Evolutionary conservation across 2,797 vertebrate genomes (phyloP).

Genomic region (Sebastes matsubarae): DNA sequence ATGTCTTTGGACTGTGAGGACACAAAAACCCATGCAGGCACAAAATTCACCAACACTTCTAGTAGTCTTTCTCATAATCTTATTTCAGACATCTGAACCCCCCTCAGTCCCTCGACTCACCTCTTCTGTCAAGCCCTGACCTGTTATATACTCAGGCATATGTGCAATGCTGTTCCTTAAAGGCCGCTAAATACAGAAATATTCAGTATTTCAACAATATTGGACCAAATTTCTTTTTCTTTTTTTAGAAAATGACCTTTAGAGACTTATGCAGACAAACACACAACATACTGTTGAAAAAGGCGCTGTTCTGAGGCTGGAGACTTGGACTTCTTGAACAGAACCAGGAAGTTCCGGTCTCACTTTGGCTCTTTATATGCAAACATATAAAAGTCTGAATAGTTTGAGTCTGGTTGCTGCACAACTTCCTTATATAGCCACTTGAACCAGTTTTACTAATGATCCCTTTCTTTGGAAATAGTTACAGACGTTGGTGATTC

Average conservation of each 20-base stretch:
- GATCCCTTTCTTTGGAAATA: conserved; percentile 5
- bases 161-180: not conserved
- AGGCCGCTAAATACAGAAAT: not conserved
- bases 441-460: conserved; percentile 4
- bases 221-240: too few relatives aligned
- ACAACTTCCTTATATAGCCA: not conserved
- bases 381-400: not conserved
- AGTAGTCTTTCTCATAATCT: too few relatives aligned
- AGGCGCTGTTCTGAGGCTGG: not conserved
- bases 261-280: not conserved
- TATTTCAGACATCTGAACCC: not conserved
- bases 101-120: not conserved
- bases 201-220: not conserved
- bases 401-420: not conserved
- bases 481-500: conserved; percentile 13
- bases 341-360: not conserved
- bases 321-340: not conserved
- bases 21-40: not conserved
- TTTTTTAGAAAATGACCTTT: too few relatives aligned
- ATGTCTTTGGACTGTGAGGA: not conserved
- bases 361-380: not conserved
- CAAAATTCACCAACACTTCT: not conserved
- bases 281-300: not conserved
- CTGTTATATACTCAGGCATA: not conserved
- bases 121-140: not conserved